Evolutionary conservation across 2,113 vertebrate genomes (phyloP), one percentile per base, ranked within the genome.

Genomic region (Opisthocomus hoazin): DNA sequence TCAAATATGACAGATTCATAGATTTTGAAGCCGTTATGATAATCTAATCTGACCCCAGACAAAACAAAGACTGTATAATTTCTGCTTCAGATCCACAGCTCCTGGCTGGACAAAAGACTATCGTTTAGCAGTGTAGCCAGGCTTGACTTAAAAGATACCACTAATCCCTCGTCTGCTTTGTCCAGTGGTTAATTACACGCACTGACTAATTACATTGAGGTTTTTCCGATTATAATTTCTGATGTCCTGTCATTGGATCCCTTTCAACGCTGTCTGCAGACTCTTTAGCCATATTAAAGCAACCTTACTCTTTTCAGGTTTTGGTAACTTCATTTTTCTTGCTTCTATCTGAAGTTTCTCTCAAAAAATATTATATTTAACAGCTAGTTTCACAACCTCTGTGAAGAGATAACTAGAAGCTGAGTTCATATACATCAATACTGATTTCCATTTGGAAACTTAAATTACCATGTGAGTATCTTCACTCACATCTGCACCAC

Each of bases 21-120:
- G 93, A 95, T 97, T 95, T 77, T 92, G 87, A 95, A 91, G 77
- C 89, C 94, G 89, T 91, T 85, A 82, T 43, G 61, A 92, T 94
- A 92, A 96, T 94, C 57, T 78, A 87, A 89, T 95, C 84, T 96
- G 94, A 97, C 81, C 74, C 82, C 95, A 96, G 95, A 94, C 92
- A 95, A 94, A 94, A 91, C 89, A 96, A 93, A 91, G 91, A 84
- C 87, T 75, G 71, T 65, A 83, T 24, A 54, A 66, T 54, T 96
- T 93, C 84, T 97, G 37, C 63, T 63, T 89, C 57, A 11, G 3
- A 92, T 89, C 36, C 48, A 19, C 57, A 81, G 69, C 65, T 96
- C 66, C 69, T 91, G 89, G 80, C 69, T 75, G 86, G 70, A 93
- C 80, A 91, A 95, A 93, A 92, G 86, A 75, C 57, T 82, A 89